Evolutionary conservation across 2,888 invertebrate genomes (phyloP).

Genomic region (Bombyx huttoni): DNA sequence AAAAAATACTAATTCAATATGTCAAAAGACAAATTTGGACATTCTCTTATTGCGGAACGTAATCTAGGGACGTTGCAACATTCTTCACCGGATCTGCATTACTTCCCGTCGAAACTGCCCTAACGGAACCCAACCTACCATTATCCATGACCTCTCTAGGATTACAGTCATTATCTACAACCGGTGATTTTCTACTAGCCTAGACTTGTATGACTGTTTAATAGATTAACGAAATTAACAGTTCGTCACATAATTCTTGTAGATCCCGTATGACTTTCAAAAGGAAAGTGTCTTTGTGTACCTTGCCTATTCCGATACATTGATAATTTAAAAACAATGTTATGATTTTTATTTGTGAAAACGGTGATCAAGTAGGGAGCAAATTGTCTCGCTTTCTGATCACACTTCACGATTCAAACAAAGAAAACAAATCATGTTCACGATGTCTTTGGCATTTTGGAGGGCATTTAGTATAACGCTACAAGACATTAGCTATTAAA

Average conservation of each 20-base stretch:
- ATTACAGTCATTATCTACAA: conserved; percentile 31
- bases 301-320: neutral
- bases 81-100: conserved; percentile 12
- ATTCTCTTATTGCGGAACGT: neutral
- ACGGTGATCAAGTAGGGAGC: conserved; percentile 8
- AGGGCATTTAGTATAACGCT: neutral
- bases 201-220: neutral
- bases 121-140: conserved; percentile 12
- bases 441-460: conserved; percentile 13
- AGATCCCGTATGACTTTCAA: no score
- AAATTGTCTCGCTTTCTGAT: conserved; percentile 10
- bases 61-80: conserved; percentile 18
- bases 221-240: no score
- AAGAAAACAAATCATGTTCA: conserved; percentile 10
- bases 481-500: no score
- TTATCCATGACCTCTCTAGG: conserved; percentile 30
- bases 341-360: conserved; percentile 2
- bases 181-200: conserved; percentile 21
- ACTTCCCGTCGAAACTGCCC: conserved; percentile 26
- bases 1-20: no score
- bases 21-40: no score
- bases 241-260: no score
- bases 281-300: neutral
- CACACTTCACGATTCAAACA: conserved; percentile 26
- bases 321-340: neutral